Evolutionary conservation across 2,113 vertebrate species (phyloP).

Genomic region (Struthio camelus): DNA sequence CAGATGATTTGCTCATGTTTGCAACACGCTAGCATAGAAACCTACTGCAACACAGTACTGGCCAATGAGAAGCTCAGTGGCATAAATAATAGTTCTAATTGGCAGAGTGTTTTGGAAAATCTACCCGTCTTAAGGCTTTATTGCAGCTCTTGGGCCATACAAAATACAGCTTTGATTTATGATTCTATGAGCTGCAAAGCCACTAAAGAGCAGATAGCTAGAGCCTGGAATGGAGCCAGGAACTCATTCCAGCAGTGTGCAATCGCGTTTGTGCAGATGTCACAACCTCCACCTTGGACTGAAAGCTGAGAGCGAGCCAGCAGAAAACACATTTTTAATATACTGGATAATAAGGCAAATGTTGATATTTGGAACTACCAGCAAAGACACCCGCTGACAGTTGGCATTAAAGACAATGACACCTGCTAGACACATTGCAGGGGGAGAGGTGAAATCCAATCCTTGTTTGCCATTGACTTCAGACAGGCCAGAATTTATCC

Average conservation of each 20-base stretch:
- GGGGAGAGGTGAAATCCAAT: neutral
- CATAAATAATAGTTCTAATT: neutral
- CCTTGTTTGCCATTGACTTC: neutral
- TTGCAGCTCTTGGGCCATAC: neutral
- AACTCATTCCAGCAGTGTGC: neutral
- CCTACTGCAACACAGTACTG: neutral
- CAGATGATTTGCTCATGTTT: slow-evolving; percentile 14
- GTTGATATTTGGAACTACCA: neutral
- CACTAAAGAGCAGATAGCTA: neutral
- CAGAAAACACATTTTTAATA: slow-evolving; percentile 30
- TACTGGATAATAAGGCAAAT: neutral
- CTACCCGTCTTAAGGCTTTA: neutral
- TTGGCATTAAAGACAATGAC: slow-evolving; percentile 12
- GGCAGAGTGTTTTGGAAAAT: slow-evolving; percentile 8
- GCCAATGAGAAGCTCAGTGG: neutral
- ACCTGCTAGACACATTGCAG: neutral
- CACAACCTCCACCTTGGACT: slow-evolving; percentile 2
- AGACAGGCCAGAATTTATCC: neutral
- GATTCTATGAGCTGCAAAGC: neutral
- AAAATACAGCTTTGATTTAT: slow-evolving; percentile 23
- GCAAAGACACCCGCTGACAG: slow-evolving; percentile 1
- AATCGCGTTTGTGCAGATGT: slow-evolving; percentile 12
- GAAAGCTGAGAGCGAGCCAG: neutral
- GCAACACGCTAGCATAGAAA: neutral
- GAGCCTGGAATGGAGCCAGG: neutral